Conservation (phyloP, 1,140 invertebrate species). For the Pseudomyrmex cubaensis region DNA sequence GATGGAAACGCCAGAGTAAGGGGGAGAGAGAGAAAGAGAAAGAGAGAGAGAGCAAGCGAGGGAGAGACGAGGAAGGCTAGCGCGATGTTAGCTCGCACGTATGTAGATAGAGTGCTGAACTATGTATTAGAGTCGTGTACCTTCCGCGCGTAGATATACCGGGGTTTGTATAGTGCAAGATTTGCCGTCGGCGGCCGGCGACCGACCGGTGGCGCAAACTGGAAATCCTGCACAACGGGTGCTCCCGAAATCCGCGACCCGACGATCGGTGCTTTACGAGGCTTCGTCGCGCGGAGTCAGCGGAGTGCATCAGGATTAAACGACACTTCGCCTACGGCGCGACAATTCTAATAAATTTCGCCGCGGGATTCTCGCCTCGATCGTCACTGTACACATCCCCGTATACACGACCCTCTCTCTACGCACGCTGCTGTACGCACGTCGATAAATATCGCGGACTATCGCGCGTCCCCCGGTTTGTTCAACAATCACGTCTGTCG, state of each 20-base stretch:
- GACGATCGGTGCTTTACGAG: slow-evolving; percentile 55
- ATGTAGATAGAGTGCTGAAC: slow-evolving; percentile 82
- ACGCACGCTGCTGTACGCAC: neutral
- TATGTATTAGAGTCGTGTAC: slow-evolving; percentile 82
- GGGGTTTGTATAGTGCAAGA: slow-evolving; percentile 80
- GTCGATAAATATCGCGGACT: slow-evolving; percentile 52
- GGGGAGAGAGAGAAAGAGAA: slow-evolving; percentile 44
- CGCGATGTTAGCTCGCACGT: slow-evolving; percentile 79
- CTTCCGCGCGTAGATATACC: slow-evolving; percentile 76
- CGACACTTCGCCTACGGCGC: slow-evolving; percentile 33
- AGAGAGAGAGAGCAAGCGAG: slow-evolving; percentile 47
- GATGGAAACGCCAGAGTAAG: slow-evolving; percentile 64
- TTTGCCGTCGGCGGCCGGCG: slow-evolving; percentile 75
- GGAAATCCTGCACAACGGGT: slow-evolving; percentile 74
- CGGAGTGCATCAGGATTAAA: slow-evolving; percentile 59
- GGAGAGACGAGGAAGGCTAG: slow-evolving; percentile 75
- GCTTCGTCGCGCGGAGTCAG: neutral
- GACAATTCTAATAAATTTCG: slow-evolving; percentile 57
- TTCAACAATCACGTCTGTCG: slow-evolving; percentile 35
- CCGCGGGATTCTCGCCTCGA: slow-evolving; percentile 51
- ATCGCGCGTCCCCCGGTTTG: slow-evolving; percentile 16
- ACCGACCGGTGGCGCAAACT: slow-evolving; percentile 53
- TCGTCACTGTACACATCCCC: slow-evolving; percentile 16
- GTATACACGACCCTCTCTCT: neutral
- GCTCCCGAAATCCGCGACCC: slow-evolving; percentile 65